Evolutionary conservation across 2,888 invertebrate species (phyloP).

Genomic region (Mactromeris polynyma): DNA sequence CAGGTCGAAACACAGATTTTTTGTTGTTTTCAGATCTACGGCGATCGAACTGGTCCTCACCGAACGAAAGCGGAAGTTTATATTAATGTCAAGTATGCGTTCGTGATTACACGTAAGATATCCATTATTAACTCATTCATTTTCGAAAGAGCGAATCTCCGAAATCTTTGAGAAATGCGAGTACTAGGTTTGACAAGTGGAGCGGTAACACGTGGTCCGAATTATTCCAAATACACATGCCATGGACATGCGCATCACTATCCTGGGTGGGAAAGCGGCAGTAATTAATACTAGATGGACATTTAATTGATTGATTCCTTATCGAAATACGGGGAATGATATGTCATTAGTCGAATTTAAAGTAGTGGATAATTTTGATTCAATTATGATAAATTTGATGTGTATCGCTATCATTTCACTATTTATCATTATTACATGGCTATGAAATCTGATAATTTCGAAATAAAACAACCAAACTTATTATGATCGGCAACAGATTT

Average conservation of each 20-base stretch:
- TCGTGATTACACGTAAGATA: background rate
- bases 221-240: constrained; percentile 30
- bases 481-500: background rate
- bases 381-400: constrained; percentile 65
- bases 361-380: constrained; percentile 56
- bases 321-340: constrained; percentile 44
- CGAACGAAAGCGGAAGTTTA: background rate
- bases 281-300: constrained; percentile 62
- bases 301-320: constrained; percentile 62
- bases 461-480: constrained; percentile 27
- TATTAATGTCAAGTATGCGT: background rate
- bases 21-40: background rate
- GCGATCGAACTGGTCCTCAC: too few species aligned
- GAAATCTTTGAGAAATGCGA: background rate
- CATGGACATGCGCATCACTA: constrained; percentile 46
- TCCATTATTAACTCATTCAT: background rate
- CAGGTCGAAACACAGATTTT: background rate
- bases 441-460: constrained; percentile 38
- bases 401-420: constrained; percentile 30
- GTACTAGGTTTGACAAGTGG: background rate
- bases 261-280: constrained; percentile 52
- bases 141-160: background rate
- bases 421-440: constrained; percentile 41
- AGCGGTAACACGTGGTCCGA: constrained; percentile 44
- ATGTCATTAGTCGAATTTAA: constrained; percentile 47